A percentile compares a stretch with the other conserved stretches of the same genome.
These are phyloP conservation scores for Labeo catla DNA, from an alignment of 2,113 vertebrate genomes.

Conservation along the genomic window DNA sequence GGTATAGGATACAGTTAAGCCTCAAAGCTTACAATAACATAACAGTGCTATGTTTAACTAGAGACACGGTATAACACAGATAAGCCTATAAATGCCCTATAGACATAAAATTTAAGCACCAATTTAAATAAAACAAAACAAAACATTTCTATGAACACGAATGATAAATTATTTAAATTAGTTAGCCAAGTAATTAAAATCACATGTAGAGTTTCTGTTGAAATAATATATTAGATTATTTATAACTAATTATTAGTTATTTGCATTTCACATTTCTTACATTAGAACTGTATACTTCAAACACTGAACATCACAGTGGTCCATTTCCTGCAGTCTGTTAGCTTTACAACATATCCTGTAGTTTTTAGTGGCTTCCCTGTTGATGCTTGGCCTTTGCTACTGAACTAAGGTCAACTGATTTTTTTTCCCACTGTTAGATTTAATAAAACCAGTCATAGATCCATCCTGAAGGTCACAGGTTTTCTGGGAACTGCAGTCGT, in stretches of 20 bases:
- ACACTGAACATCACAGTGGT: slow-evolving; percentile 12
- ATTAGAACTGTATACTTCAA: not conserved
- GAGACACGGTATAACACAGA: not conserved
- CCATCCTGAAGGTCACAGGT: slow-evolving; percentile 1
- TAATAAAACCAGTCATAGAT: slow-evolving; percentile 16
- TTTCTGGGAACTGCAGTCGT: slow-evolving; percentile 40
- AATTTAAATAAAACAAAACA: slow-evolving; percentile 21
- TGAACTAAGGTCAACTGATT: not conserved
- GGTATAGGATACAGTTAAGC: not conserved
- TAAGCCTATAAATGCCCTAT: not conserved
- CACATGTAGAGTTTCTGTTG: not conserved
- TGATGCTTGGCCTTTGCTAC: slow-evolving; percentile 11
- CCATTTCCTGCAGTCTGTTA: not conserved
- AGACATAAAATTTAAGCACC: not conserved
- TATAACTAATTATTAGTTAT: not conserved
- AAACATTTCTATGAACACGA: slow-evolving; percentile 1
- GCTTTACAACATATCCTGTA: not conserved
- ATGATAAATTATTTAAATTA: not conserved
- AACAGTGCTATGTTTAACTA: not conserved
- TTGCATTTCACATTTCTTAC: not conserved
- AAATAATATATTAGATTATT: not conserved
- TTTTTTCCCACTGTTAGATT: not conserved
- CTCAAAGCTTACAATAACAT: not conserved
- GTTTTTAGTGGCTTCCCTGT: not conserved
- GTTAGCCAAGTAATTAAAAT: not conserved